phyloP scores from a whole-genome alignment of 1,140 invertebrate genomes.

The Piezodorus guildinii region DNA sequence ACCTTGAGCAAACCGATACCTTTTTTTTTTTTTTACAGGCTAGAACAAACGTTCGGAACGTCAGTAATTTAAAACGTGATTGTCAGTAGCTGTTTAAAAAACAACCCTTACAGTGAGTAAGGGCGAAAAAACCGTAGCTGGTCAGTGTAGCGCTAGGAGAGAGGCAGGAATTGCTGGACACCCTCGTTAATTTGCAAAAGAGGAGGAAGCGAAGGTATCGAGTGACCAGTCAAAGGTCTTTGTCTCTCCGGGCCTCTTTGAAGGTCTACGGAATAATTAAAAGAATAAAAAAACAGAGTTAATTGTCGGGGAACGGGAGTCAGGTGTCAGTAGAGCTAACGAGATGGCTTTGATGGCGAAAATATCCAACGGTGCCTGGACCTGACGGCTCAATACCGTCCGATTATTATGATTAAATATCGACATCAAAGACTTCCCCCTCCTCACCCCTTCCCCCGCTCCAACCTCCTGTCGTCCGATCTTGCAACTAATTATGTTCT shows the following conservation, averaged over 20 bases:
- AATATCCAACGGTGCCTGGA: background rate
- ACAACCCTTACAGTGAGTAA: too few relatives aligned
- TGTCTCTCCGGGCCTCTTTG: background rate
- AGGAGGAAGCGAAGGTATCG: conserved; percentile 1
- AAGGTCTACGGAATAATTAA: background rate
- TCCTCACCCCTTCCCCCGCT: background rate
- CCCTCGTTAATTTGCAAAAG: conserved; percentile 5
- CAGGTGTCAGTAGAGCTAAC: conserved; percentile 2
- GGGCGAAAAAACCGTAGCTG: too few relatives aligned
- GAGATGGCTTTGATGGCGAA: background rate
- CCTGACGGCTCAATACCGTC: conserved; percentile 6
- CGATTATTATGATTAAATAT: conserved; percentile 16
- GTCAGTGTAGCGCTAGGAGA: too few relatives aligned
- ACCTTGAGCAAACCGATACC: too few relatives aligned
- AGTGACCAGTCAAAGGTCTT: conserved; percentile 14
- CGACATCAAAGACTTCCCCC: conserved; percentile 1
- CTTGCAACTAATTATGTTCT: background rate
- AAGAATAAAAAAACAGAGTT: conserved; percentile 5
- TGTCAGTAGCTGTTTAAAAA: too few relatives aligned
- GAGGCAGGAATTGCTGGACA: too few relatives aligned
- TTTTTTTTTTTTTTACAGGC: too few relatives aligned
- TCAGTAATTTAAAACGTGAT: too few relatives aligned
- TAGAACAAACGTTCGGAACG: too few relatives aligned
- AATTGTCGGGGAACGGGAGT: conserved; percentile 4
- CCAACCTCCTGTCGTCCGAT: background rate